These are phyloP conservation scores for Panorpa germanica DNA, from an alignment of 2,888 invertebrate species.

Conservation along the genomic window DNA sequence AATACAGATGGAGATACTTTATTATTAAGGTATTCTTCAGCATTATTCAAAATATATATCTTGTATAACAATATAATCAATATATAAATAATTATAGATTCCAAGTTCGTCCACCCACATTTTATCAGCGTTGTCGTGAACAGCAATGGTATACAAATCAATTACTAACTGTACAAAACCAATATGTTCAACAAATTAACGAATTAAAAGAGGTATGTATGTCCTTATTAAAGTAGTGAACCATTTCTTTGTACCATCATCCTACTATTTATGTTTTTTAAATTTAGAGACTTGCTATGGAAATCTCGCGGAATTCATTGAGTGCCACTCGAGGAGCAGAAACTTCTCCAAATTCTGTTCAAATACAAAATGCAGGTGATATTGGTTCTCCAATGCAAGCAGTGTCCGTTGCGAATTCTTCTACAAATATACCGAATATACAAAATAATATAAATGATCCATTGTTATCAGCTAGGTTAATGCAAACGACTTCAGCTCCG, in stretches of 20 bases:
- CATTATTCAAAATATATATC: background rate
- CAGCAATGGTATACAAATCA: constrained; percentile 86
- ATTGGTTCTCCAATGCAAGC: background rate
- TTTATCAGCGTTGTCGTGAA: constrained; percentile 83
- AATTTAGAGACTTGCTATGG: constrained; percentile 39
- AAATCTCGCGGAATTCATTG: constrained; percentile 46
- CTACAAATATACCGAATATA: background rate
- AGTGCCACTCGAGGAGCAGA: constrained; percentile 27
- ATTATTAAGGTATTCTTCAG: constrained; percentile 40
- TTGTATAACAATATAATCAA: background rate
- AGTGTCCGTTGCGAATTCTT: background rate
- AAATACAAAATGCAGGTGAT: constrained; percentile 14
- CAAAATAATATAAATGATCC: no score
- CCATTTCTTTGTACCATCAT: background rate
- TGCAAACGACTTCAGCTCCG: background rate
- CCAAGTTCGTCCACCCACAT: constrained; percentile 84
- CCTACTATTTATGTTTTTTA: constrained; percentile 9
- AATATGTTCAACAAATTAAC: constrained; percentile 62
- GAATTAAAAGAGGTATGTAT: constrained; percentile 56
- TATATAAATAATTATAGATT: constrained; percentile 32
- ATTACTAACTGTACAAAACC: constrained; percentile 59
- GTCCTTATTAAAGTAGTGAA: constrained; percentile 2
- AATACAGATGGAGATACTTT: constrained; percentile 69
- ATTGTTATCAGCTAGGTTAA: background rate
- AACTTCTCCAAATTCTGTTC: constrained; percentile 13